phyloP scores from a whole-genome alignment of 2,797 vertebrate species.

The Sus cebifrons region DNA sequence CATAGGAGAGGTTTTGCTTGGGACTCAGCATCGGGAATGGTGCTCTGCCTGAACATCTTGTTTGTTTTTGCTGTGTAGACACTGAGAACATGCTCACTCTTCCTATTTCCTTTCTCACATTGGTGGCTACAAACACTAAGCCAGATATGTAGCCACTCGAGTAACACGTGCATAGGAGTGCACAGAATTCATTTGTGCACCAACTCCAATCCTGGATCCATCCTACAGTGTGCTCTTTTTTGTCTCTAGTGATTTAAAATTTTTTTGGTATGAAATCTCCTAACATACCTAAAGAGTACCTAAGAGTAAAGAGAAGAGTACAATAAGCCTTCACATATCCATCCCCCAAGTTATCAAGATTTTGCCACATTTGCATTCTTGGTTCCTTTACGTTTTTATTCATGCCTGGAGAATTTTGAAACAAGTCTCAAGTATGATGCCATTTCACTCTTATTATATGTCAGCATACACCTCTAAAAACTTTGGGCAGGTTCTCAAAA shows the following conservation, averaged over 20 bases:
- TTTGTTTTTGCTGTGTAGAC: background rate
- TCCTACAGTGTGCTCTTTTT: background rate
- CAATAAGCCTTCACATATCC: background rate
- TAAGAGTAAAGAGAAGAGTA: background rate
- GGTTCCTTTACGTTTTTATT: background rate
- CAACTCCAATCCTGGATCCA: background rate
- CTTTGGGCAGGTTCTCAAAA: background rate
- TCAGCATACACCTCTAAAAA: background rate
- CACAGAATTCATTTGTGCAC: background rate
- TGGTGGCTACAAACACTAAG: background rate
- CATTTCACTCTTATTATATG: background rate
- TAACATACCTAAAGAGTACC: no score
- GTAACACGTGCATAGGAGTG: background rate
- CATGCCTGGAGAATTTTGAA: background rate
- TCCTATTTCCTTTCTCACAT: background rate
- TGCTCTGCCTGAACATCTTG: background rate
- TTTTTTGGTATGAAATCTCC: background rate
- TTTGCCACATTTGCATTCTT: background rate
- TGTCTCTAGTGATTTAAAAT: background rate
- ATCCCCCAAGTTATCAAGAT: background rate
- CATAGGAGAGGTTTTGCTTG: slow-evolving; percentile 63
- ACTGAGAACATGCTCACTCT: background rate
- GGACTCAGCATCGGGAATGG: background rate
- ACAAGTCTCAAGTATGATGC: background rate
- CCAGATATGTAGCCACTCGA: background rate